Evolutionary conservation across 2,888 invertebrate species (phyloP).

Genomic region (Nasonia oneida): DNA sequence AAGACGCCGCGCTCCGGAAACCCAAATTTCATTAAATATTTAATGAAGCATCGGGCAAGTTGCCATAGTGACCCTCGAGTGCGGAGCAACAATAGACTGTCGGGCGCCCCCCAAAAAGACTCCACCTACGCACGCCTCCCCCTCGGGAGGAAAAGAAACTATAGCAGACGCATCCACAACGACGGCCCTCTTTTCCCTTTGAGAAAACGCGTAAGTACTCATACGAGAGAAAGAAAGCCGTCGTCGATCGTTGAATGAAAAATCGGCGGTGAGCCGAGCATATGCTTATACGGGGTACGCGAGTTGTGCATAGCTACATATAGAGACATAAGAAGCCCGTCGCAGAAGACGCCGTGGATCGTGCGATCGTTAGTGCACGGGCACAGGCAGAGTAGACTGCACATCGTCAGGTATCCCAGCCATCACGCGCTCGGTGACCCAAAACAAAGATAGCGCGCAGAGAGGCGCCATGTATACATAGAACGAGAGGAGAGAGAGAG

Average conservation of each 20-base stretch:
- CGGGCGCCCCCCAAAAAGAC: neutral
- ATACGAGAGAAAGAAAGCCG: neutral
- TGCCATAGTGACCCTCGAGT: constrained; percentile 33
- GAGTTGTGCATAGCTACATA: neutral
- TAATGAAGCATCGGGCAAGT: constrained; percentile 26
- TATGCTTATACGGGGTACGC: neutral
- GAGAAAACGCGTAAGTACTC: no score
- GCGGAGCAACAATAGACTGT: neutral
- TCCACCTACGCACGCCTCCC: constrained; percentile 7
- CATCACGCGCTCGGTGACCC: neutral
- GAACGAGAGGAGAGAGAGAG: no score
- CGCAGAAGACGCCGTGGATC: neutral
- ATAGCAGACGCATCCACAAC: neutral
- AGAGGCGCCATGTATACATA: neutral
- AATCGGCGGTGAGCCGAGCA: neutral
- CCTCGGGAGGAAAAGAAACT: neutral
- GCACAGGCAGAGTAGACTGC: no score
- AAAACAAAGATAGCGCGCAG: neutral
- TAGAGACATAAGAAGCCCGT: neutral
- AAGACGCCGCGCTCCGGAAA: neutral
- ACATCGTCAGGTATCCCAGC: no score
- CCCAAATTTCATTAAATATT: constrained; percentile 12
- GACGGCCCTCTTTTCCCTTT: neutral
- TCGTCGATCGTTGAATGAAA: neutral
- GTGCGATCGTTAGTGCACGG: neutral